A percentile compares a stretch with the other conserved stretches of the same genome.
Evolutionary conservation across 2,113 vertebrate genomes (phyloP).

Genomic region (Corynorhinus townsendii): DNA sequence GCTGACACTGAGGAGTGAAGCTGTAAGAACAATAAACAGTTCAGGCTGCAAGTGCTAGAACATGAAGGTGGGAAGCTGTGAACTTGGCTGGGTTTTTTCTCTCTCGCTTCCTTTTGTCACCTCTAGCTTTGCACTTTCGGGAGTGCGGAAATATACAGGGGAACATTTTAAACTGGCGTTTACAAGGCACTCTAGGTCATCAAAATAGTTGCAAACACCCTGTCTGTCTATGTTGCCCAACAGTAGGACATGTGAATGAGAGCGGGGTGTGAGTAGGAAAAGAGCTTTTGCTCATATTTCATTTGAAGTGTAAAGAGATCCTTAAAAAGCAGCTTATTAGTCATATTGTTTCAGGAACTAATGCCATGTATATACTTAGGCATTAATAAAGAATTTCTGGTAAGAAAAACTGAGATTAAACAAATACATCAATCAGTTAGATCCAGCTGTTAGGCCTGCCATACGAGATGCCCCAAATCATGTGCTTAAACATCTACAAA

Average conservation of each 20-base stretch:
- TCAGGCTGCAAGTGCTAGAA: constrained; percentile 55
- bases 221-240: not conserved
- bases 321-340: not conserved
- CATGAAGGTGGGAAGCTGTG: constrained; percentile 44
- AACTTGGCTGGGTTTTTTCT: constrained; percentile 62
- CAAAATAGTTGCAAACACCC: not conserved
- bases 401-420: not conserved
- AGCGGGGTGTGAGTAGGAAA: not conserved
- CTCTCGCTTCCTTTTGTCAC: constrained; percentile 57
- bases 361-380: not conserved
- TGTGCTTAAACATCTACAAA: not conserved
- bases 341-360: not conserved
- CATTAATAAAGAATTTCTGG: not conserved
- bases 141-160: constrained; percentile 37
- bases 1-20: constrained; percentile 28
- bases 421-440: not conserved
- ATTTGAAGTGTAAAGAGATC: constrained; percentile 9
- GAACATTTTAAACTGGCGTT: not conserved
- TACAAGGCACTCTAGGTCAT: not conserved
- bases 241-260: not conserved
- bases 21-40: constrained; percentile 67
- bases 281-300: not conserved
- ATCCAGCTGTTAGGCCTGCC: not conserved
- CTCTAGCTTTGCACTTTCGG: constrained; percentile 53
- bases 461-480: not conserved